A percentile compares a stretch with the other conserved stretches of the same genome.
Conservation (phyloP, 2,888 invertebrate genomes). For the Drosophila robusta region DNA sequence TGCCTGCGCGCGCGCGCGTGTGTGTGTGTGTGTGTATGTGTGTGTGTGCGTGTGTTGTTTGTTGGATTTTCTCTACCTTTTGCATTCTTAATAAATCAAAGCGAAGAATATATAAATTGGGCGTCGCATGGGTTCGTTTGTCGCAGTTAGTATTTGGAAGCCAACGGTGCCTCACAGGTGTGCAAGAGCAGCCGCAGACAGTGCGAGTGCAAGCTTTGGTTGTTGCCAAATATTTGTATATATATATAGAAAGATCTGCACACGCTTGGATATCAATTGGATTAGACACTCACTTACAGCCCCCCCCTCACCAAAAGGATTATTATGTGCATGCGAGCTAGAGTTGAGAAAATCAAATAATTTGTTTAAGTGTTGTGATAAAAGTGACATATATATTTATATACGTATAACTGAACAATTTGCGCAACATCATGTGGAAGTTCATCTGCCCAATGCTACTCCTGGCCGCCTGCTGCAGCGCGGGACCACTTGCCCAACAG, state of each 20-base stretch:
- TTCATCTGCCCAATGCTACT: slow-evolving; percentile 73
- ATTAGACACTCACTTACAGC: slow-evolving; percentile 28
- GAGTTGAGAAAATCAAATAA: neutral
- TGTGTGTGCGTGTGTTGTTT: slow-evolving; percentile 25
- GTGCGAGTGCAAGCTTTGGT: slow-evolving; percentile 85
- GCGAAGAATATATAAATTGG: slow-evolving; percentile 86
- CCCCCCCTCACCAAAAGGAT: slow-evolving; percentile 54
- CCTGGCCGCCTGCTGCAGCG: slow-evolving; percentile 75
- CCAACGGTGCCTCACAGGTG: slow-evolving; percentile 85
- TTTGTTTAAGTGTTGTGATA: slow-evolving; percentile 26
- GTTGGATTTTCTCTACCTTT: slow-evolving; percentile 81
- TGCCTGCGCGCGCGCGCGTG: slow-evolving; percentile 11
- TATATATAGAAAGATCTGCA: slow-evolving; percentile 25
- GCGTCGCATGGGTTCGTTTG: slow-evolving; percentile 82
- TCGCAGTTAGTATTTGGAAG: slow-evolving; percentile 85
- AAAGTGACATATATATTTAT: slow-evolving; percentile 28
- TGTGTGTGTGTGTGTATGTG: neutral
- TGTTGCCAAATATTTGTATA: slow-evolving; percentile 14
- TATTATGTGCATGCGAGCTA: slow-evolving; percentile 61
- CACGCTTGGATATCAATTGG: slow-evolving; percentile 45
- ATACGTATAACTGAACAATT: slow-evolving; percentile 38
- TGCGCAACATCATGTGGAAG: slow-evolving; percentile 76
- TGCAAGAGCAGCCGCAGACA: slow-evolving; percentile 51
- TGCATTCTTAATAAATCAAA: slow-evolving; percentile 86
- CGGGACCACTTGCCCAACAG: slow-evolving; percentile 83